Percentiles rank a stretch among this genome's conserved stretches.
phyloP scores from a whole-genome alignment of 2,797 vertebrate species.

The Pantherophis vulpinus region DNA sequence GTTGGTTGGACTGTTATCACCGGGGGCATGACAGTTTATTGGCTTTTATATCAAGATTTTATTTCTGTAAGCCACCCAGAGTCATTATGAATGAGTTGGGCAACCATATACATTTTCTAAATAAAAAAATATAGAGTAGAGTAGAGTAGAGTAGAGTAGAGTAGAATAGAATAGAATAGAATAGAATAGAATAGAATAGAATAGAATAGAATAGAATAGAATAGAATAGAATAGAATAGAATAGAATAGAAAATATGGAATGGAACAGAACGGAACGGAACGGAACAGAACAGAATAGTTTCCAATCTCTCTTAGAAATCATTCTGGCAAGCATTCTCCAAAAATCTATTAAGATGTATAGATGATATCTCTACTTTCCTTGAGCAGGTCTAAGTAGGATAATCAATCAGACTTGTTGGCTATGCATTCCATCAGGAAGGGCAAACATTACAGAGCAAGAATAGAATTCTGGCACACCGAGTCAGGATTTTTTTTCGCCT shows the following conservation, averaged over 20 bases:
- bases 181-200: too few relatives aligned
- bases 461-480: background rate
- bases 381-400: background rate
- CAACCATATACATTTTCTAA: too few relatives aligned
- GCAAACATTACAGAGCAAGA: background rate
- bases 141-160: too few relatives aligned
- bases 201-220: too few relatives aligned
- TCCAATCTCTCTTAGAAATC: background rate
- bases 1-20: background rate
- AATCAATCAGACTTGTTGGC: rapidly evolving
- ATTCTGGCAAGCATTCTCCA: background rate
- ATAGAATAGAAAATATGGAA: too few relatives aligned
- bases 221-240: too few relatives aligned
- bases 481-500: background rate
- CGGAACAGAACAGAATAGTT: too few relatives aligned
- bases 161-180: rapidly evolving
- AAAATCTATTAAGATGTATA: background rate
- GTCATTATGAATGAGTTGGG: background rate
- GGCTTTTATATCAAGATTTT: background rate
- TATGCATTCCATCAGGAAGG: background rate
- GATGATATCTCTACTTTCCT: background rate
- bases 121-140: too few relatives aligned
- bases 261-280: too few relatives aligned
- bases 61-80: background rate
- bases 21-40: background rate